Evolutionary conservation across 2,113 vertebrate genomes (phyloP).

Genomic region (Solenodon paradoxus): DNA sequence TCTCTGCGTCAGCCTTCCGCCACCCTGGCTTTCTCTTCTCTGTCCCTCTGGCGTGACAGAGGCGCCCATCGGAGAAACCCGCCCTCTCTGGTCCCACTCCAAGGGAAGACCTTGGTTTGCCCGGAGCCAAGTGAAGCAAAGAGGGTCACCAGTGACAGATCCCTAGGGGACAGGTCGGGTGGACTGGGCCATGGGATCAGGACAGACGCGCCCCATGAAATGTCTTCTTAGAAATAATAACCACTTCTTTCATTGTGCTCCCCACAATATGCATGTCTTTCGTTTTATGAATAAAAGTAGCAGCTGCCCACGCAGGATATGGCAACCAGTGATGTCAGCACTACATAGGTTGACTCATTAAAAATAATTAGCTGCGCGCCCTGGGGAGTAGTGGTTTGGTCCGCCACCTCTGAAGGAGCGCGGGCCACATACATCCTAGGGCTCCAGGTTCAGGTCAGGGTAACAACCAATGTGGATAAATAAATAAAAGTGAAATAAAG

Average conservation of each 20-base stretch:
- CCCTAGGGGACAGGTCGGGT: neutral
- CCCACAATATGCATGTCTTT: neutral
- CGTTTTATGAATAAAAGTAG: neutral
- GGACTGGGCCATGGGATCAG: neutral
- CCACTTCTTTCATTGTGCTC: neutral
- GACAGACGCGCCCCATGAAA: neutral
- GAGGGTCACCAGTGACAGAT: accelerated
- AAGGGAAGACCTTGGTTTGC: neutral
- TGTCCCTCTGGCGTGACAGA: neutral
- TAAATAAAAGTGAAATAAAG: no score
- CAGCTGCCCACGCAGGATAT: neutral
- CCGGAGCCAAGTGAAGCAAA: neutral
- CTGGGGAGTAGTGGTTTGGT: no score
- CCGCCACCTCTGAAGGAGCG: no score
- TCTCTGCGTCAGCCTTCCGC: neutral
- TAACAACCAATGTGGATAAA: no score
- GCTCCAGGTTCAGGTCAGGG: no score
- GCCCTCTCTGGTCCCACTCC: neutral
- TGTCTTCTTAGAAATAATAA: neutral
- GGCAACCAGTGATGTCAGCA: neutral
- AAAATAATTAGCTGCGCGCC: no score
- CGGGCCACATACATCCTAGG: no score
- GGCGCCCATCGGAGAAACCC: neutral
- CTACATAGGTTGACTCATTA: no score
- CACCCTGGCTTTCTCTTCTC: neutral